A percentile compares a stretch with the other conserved stretches of the same genome.
Conservation (phyloP, 2,113 vertebrate species). For the Falco punctatus region DNA sequence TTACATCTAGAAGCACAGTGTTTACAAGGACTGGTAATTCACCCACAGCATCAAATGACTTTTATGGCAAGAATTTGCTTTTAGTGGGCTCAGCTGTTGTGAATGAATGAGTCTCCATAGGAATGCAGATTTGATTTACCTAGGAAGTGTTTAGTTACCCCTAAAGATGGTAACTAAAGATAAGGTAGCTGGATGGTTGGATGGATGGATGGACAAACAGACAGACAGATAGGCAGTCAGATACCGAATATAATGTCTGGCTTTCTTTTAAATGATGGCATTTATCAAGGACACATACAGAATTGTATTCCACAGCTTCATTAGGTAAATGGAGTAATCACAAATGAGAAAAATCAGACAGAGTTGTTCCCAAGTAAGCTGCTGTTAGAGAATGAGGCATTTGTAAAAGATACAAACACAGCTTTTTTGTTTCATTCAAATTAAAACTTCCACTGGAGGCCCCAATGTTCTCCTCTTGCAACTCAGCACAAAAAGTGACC, state of each 20-base stretch:
- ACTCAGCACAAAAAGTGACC: background rate
- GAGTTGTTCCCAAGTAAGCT: background rate
- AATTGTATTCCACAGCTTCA: background rate
- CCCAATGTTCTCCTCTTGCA: background rate
- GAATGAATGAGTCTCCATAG: background rate
- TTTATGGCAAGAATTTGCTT: background rate
- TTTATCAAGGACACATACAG: background rate
- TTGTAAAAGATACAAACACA: background rate
- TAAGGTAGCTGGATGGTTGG: background rate
- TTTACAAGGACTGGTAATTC: constrained; percentile 45
- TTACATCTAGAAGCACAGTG: constrained; percentile 42
- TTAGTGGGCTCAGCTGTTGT: background rate
- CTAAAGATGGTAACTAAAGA: background rate
- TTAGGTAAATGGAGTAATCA: background rate
- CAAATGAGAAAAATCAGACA: background rate
- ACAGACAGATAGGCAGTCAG: background rate
- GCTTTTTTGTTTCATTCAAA: background rate
- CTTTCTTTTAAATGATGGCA: background rate
- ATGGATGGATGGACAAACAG: background rate
- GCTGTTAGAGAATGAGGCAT: background rate
- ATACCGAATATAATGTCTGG: background rate
- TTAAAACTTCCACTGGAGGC: background rate
- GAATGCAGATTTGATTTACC: background rate
- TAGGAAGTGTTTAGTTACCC: background rate
- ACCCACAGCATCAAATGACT: constrained; percentile 16